Conservation (phyloP, 2,113 vertebrate genomes). For the Arvicanthis niloticus region DNA sequence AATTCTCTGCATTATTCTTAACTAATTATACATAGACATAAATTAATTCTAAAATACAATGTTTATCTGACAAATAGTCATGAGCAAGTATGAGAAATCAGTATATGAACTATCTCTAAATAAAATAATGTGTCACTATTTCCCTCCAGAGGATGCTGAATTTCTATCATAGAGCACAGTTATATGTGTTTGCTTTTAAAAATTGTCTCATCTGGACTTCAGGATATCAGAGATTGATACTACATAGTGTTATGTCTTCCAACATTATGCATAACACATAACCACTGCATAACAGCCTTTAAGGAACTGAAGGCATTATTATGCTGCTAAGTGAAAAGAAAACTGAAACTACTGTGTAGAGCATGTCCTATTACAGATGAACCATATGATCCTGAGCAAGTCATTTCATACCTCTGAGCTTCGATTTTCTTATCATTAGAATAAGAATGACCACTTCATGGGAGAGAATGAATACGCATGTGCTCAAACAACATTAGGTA, state of each 20-base stretch:
- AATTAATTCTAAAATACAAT: constrained; percentile 37
- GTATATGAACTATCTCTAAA: neutral
- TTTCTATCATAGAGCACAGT: neutral
- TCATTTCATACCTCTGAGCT: neutral
- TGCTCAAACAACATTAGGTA: neutral
- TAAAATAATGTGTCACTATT: neutral
- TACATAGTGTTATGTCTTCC: neutral
- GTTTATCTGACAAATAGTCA: neutral
- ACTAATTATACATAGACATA: neutral
- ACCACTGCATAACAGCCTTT: neutral
- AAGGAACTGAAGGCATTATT: neutral
- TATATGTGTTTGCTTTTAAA: neutral
- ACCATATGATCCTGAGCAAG: neutral
- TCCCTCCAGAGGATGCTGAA: neutral
- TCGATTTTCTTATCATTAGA: constrained; percentile 9
- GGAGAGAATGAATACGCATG: neutral
- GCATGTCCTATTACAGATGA: neutral
- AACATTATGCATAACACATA: neutral
- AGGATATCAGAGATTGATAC: neutral
- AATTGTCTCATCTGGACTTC: neutral
- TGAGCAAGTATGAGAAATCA: neutral
- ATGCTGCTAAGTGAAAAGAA: neutral
- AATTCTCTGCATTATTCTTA: neutral
- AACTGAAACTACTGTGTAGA: neutral
- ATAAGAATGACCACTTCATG: neutral